Evolutionary conservation across 1,140 invertebrate genomes (phyloP).

Genomic region (Ostrea denselamellosa): DNA sequence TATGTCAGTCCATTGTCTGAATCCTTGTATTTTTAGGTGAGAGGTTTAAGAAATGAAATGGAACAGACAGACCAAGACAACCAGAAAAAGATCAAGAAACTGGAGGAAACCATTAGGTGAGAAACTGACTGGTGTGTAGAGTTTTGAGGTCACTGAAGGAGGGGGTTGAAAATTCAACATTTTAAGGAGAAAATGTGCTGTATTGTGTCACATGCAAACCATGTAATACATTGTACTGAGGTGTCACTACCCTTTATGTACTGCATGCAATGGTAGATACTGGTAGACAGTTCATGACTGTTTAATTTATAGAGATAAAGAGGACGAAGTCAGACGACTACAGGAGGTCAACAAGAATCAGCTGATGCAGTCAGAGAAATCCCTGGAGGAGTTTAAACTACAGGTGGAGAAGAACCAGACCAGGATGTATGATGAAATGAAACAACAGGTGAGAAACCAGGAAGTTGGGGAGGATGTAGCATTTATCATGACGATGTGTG

Average conservation of each 20-base stretch:
- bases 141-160: too few species aligned
- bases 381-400: slow-evolving; percentile 76
- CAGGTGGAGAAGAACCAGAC: slow-evolving; percentile 77
- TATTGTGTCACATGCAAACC: too few species aligned
- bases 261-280: too few species aligned
- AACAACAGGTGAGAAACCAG: slow-evolving; percentile 71
- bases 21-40: slow-evolving; percentile 62
- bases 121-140: neutral
- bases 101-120: slow-evolving; percentile 74
- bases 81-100: slow-evolving; percentile 69
- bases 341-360: slow-evolving; percentile 70
- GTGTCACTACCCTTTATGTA: too few species aligned
- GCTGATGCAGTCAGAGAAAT: slow-evolving; percentile 70
- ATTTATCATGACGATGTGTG: too few species aligned
- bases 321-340: slow-evolving; percentile 71
- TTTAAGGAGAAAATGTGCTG: too few species aligned
- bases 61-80: slow-evolving; percentile 72
- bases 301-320: slow-evolving; percentile 72
- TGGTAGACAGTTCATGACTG: neutral
- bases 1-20: neutral
- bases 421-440: slow-evolving; percentile 77
- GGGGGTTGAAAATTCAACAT: too few species aligned
- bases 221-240: too few species aligned
- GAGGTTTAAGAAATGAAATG: slow-evolving; percentile 74
- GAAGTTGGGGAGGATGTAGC: neutral